Evolutionary conservation across 2,888 invertebrate species (phyloP), one percentile per base, ranked within the genome.

Genomic region (Reticulitermes lucifugus): DNA sequence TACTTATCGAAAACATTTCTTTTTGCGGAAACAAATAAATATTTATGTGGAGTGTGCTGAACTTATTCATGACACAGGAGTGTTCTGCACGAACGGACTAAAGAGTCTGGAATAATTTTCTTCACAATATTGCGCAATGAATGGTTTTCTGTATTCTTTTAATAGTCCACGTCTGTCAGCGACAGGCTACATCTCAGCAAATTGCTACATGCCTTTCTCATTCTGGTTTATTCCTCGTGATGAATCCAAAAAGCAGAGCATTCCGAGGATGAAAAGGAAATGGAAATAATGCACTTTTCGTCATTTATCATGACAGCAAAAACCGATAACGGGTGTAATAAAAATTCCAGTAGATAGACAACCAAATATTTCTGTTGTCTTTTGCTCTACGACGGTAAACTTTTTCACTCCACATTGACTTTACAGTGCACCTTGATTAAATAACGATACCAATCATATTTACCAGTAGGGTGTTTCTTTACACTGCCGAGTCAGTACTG

Each of bases 131-230:
- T 14, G 9, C 4, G 18, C 60, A 60, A 60, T 60, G 21, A n/a
- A 60, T 60, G 60, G n/a, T 21, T 25, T 25, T 65, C 65, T 65
- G n/a, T 25, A 14, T 5, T 18, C 14, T 55, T 25, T 41, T 46
- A 73, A 59, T 7, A 55, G 60, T 43, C 22, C 51, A 5, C 29
- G 5, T 5, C n/a, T 70, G 46, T 70, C 83, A 70, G n/a, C 65
- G 51, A n/a, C 73, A 73, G 65, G 70, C 35, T 41, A 18, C 35
- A 73, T 73, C 41, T 22, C 21, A 12, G 25, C 35, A 73, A 73
- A 73, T 73, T 73, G 73, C 73, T 29, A 73, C 73, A 41, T 2
- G 73, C 41, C 10, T 73, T 73, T 41, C 73, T 73, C 29, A 29
- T 73, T 73, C 29, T 41, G 21, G 18, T 35, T 35, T 10, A 73